These are phyloP conservation scores for Echeneis naucrates DNA, from an alignment of 2,797 vertebrate species.

Conservation along the genomic window DNA sequence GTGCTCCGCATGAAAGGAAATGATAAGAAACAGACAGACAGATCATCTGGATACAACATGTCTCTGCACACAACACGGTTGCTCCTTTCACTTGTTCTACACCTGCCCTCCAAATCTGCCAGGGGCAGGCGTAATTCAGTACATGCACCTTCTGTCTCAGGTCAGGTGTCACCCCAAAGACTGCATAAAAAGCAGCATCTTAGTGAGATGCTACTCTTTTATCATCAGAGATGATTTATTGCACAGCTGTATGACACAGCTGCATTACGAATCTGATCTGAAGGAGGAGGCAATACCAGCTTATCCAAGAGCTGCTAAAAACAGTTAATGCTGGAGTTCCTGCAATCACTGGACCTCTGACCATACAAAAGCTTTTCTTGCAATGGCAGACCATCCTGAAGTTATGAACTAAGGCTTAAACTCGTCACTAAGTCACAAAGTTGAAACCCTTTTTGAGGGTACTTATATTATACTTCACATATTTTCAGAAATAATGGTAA, in stretches of 20 bases:
- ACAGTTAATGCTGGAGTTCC: neutral
- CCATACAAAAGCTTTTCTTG: neutral
- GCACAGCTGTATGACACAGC: neutral
- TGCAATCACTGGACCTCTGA: neutral
- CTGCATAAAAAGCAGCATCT: neutral
- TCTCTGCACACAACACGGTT: slow-evolving; percentile 32
- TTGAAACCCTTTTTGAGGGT: neutral
- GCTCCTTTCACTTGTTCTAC: neutral
- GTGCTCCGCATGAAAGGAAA: slow-evolving; percentile 40
- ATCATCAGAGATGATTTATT: neutral
- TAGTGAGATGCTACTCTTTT: neutral
- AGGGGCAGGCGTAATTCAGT: neutral
- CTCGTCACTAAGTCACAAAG: neutral
- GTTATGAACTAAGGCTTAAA: neutral
- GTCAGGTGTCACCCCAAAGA: slow-evolving; percentile 5
- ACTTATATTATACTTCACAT: neutral
- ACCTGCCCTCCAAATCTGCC: neutral
- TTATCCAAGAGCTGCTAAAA: neutral
- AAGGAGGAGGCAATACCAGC: neutral
- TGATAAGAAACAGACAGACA: slow-evolving; percentile 62
- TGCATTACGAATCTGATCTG: neutral
- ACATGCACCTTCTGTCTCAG: neutral
- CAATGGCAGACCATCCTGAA: neutral
- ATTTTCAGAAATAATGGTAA: neutral
- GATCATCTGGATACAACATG: slow-evolving; percentile 67